A percentile compares a stretch with the other conserved stretches of the same genome.
Conservation (phyloP, 2,797 vertebrate species). For the Simalia tracyae region DNA sequence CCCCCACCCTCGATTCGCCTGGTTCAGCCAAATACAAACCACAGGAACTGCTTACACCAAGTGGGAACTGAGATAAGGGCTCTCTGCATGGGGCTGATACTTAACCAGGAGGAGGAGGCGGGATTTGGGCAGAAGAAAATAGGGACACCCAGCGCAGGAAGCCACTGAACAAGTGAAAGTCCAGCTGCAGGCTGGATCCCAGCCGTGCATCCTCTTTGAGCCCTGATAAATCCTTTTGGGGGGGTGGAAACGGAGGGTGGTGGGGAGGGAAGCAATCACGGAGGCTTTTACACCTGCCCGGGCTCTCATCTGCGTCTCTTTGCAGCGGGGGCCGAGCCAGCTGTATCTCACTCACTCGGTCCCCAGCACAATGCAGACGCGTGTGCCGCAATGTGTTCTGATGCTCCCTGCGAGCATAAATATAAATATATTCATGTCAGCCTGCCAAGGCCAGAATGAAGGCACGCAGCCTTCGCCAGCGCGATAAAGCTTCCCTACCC, state of each 20-base stretch:
- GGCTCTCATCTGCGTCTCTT: slow-evolving; percentile 69
- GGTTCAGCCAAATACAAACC: slow-evolving; percentile 20
- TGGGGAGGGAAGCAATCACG: slow-evolving; percentile 54
- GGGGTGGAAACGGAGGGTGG: neutral
- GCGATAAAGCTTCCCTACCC: slow-evolving; percentile 55
- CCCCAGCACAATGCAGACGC: slow-evolving; percentile 71
- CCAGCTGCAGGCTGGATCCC: neutral
- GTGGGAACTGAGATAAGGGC: slow-evolving; percentile 61
- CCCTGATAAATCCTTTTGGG: neutral
- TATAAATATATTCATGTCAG: slow-evolving; percentile 74
- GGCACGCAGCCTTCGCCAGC: slow-evolving; percentile 32
- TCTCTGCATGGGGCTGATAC: slow-evolving; percentile 75
- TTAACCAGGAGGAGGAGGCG: slow-evolving; percentile 59
- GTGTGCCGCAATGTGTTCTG: slow-evolving; percentile 56
- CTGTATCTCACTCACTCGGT: slow-evolving; percentile 76
- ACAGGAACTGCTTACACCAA: slow-evolving; percentile 6
- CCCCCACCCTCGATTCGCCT: neutral
- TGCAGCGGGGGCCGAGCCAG: slow-evolving; percentile 57
- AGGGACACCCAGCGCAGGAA: slow-evolving; percentile 1
- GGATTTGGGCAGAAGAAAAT: slow-evolving; percentile 55
- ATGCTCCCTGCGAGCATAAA: slow-evolving; percentile 64
- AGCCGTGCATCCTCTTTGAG: neutral
- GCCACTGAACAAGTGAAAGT: neutral
- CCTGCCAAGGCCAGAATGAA: slow-evolving; percentile 68
- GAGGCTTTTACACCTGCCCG: slow-evolving; percentile 68